Evolutionary conservation across 2,113 vertebrate genomes (phyloP), one percentile per base, ranked within the genome.

Genomic region (Gasterosteus aculeatus): DNA sequence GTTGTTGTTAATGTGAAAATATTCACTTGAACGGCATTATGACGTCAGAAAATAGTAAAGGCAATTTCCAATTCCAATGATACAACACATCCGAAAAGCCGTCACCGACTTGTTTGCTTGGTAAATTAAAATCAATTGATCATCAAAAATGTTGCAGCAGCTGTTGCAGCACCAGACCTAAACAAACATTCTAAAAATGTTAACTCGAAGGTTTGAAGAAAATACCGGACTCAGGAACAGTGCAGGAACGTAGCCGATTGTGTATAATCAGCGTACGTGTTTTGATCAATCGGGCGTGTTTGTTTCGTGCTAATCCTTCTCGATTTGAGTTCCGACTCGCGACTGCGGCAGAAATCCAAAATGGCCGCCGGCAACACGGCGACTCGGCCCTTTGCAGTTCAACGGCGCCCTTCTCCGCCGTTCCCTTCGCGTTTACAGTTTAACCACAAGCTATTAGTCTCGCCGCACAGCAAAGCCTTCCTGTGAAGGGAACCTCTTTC

Each of bases 311-410:
- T 5, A 10, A 7, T n/a, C 7, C 6, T 26, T n/a, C 26, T 9
- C 4, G 44, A 10, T 35, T 29, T 46, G 10, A 31, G 46, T 42
- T 71, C 61, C 71, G 46, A 26, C 39, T 39, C 58, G 68, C 1
- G 15, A 63, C 64, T 22, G 42, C 68, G 47, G 44, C 19, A 76
- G 5, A 74, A 61, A 41, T 57, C 60, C 35, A 68, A 85, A 62
- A 75, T n/a, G 26, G 44, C 62, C 3, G 4, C 12, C 6, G 31
- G 38, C 57, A 69, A 42, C 44, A 57, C 12, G 1, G 19, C 7
- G 51, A 78, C 47, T 16, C 72, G 61, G 61, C 81, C 18, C 74
- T 63, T 31, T 56, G 57, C 38, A 74, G 75, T 74, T 83, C 58
- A 79, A 51, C 33, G 33, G 33, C 33, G 3, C 66, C 49, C 41